phyloP scores from a whole-genome alignment of 2,888 invertebrate genomes.

The Hydroisotoma schaefferi region DNA sequence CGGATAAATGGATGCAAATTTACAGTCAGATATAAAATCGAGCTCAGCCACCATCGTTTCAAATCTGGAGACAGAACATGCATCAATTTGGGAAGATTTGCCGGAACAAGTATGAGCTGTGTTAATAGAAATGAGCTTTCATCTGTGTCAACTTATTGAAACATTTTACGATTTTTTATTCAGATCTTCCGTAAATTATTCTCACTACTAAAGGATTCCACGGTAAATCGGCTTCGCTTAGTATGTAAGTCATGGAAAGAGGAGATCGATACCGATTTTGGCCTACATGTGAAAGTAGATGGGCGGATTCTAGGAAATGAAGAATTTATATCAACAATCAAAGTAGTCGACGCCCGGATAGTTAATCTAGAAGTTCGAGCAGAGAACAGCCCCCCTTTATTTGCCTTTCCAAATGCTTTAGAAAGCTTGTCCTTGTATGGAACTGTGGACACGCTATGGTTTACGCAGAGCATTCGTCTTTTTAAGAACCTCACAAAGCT shows the following conservation, averaged over 20 bases:
- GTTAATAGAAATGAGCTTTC: background rate
- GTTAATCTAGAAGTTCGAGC: conserved; percentile 8
- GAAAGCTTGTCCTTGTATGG: conserved; percentile 17
- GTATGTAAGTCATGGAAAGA: conserved; percentile 24
- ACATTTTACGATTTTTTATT: background rate
- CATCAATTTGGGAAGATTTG: background rate
- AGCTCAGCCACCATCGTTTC: too few species aligned
- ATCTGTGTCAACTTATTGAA: background rate
- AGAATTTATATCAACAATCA: conserved; percentile 20
- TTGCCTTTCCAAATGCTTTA: conserved; percentile 14
- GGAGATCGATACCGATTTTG: conserved; percentile 16
- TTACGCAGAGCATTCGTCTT: conserved; percentile 2
- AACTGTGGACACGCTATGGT: conserved; percentile 21
- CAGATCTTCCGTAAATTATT: conserved; percentile 21
- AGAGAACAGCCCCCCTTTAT: background rate
- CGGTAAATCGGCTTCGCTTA: conserved; percentile 15
- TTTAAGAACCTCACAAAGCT: conserved; percentile 18
- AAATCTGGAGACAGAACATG: background rate
- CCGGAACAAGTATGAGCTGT: conserved; percentile 1
- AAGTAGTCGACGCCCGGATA: conserved; percentile 23
- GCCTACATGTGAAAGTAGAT: conserved; percentile 20
- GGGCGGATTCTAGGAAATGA: conserved; percentile 17
- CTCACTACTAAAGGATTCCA: conserved; percentile 4
- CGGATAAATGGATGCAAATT: too few species aligned
- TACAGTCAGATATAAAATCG: too few species aligned